These are phyloP conservation scores for Erannis defoliaria DNA, from an alignment of 2,888 invertebrate genomes.

Conservation along the genomic window DNA sequence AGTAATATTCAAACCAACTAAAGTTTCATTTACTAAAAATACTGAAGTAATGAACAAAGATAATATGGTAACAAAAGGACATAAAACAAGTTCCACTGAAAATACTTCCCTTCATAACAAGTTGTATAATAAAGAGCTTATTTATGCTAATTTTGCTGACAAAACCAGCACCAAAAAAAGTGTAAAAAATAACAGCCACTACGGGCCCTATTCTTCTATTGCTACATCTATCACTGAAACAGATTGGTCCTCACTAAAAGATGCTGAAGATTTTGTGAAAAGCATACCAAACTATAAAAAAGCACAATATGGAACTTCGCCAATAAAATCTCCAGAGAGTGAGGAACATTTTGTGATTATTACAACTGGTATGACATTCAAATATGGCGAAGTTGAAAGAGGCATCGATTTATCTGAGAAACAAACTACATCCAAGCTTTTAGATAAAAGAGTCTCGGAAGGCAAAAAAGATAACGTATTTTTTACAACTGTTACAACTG, in stretches of 20 bases:
- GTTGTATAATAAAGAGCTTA: not conserved
- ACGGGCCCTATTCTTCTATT: not conserved
- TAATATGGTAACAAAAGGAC: not conserved
- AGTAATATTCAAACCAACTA: slow-evolving; percentile 1
- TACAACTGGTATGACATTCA: not conserved
- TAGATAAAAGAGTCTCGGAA: not conserved
- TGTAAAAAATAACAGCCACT: not conserved
- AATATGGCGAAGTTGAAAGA: not conserved
- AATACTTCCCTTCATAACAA: not conserved
- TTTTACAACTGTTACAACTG: not conserved
- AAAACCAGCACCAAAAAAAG: not conserved
- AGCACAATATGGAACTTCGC: not conserved
- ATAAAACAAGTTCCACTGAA: not conserved
- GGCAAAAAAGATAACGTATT: not conserved
- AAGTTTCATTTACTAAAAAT: not conserved
- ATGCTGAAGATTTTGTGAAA: slow-evolving; percentile 17
- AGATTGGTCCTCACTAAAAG: slow-evolving; percentile 7
- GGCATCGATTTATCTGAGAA: not conserved
- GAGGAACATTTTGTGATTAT: not conserved
- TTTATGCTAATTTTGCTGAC: not conserved
- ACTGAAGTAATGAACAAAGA: not conserved
- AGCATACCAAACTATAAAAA: slow-evolving; percentile 24
- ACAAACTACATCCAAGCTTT: not conserved
- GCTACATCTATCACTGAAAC: slow-evolving; percentile 1
- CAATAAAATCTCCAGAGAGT: not conserved